A percentile compares a stretch with the other conserved stretches of the same genome.
Conservation (phyloP, 2,797 vertebrate species). For the Dallia pectoralis region DNA sequence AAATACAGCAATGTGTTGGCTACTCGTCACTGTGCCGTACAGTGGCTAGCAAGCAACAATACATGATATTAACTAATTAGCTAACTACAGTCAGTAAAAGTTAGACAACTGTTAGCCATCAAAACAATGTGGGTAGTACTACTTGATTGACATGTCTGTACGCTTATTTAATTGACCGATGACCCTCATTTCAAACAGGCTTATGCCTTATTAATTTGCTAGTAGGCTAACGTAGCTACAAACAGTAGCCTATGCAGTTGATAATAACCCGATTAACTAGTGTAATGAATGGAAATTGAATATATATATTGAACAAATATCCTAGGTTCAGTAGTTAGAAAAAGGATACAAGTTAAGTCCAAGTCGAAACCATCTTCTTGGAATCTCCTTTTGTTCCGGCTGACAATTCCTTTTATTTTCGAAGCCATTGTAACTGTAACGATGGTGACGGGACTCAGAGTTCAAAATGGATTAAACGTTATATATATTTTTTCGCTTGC, state of each 20-base stretch:
- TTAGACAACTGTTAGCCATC: too few relatives aligned
- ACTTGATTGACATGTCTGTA: too few relatives aligned
- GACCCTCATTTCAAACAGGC: slow-evolving; percentile 56
- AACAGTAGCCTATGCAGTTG: slow-evolving; percentile 24
- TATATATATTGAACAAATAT: neutral
- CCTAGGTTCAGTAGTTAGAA: slow-evolving; percentile 4
- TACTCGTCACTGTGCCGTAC: too few relatives aligned
- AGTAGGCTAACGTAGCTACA: neutral
- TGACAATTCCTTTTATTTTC: slow-evolving; percentile 99
- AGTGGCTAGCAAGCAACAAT: too few relatives aligned
- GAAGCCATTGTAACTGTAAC: slow-evolving; percentile 87
- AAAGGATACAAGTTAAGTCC: slow-evolving; percentile 98
- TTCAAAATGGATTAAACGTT: slow-evolving; percentile 29
- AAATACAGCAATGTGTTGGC: too few relatives aligned
- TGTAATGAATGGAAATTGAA: neutral
- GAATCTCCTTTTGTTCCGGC: slow-evolving; percentile 99
- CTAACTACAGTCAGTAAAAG: too few relatives aligned
- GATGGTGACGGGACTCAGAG: slow-evolving; percentile 55
- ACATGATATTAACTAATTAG: too few relatives aligned
- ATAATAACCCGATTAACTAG: slow-evolving; percentile 21
- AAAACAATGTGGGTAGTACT: too few relatives aligned
- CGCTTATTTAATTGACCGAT: too few relatives aligned
- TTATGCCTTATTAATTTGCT: slow-evolving; percentile 45
- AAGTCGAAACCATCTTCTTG: slow-evolving; percentile 99
- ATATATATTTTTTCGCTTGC: slow-evolving; percentile 16